Evolutionary conservation across 2,113 vertebrate genomes (phyloP), one percentile per base, ranked within the genome.

Genomic region (Paracanthobrama guichenoti): DNA sequence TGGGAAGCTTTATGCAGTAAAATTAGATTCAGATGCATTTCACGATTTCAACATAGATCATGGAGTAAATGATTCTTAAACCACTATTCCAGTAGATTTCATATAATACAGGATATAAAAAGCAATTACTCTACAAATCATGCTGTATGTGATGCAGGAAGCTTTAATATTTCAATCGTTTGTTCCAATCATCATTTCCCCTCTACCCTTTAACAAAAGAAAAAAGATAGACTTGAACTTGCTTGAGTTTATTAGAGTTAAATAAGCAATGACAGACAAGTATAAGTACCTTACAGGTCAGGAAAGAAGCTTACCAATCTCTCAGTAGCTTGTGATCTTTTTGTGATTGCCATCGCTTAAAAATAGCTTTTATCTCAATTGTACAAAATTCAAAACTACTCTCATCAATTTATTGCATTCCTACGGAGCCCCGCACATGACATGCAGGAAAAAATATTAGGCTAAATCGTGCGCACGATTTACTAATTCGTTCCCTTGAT

Each of bases 221-320:
- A 14, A 4, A 4, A 4, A 14, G 14, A 50, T 16, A 2, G 0
- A 1, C 5, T 0, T 62, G 0, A 12, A 28, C 24, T 1, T 6
- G 28, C 26, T 67, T 9, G 57, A 66, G 14, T 66, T 66, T 31
- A 31, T 18, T 13, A 16, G 18, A 18, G 14, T 18, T 8, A 16
- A 64, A 64, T 7, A 62, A 62, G 4, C 10, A 60, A 11, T 24
- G 4, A 14, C 24, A 64, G 12, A 62, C 24, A 28, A 16, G 60
- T n/a, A n/a, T n/a, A n/a, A n/a, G n/a, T n/a, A n/a, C n/a, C n/a
- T n/a, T n/a, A n/a, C n/a, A n/a, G n/a, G n/a, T n/a, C n/a, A n/a
- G n/a, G n/a, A n/a, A n/a, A n/a, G n/a, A n/a, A n/a, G n/a, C n/a
- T n/a, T n/a, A n/a, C n/a, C n/a, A n/a, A n/a, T n/a, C n/a, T n/a